Evolutionary conservation across 92 coral and sea anemone species (phyloP).

Genomic region (Hydrozoanthus gracilis): DNA sequence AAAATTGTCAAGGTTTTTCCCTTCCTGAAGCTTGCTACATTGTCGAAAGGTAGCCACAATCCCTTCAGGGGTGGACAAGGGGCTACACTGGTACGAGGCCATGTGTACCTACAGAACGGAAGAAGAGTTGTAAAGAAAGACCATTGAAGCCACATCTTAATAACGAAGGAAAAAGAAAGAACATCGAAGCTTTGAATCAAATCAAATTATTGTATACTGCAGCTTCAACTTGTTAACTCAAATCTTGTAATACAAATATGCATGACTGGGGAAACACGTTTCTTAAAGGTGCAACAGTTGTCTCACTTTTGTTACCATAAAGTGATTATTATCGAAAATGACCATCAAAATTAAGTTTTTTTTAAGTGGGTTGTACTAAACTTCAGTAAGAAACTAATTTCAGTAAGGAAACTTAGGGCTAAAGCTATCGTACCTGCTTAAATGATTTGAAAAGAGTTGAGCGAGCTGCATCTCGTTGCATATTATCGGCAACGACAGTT

Average conservation of each 20-base stretch:
- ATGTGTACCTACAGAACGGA: conserved; percentile 44
- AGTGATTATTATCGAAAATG: background rate
- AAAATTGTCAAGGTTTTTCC: too few species aligned
- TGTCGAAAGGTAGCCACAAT: conserved; percentile 63
- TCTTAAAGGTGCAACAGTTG: too few species aligned
- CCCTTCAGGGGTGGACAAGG: conserved; percentile 10
- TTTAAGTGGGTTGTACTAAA: background rate
- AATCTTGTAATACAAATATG: too few species aligned
- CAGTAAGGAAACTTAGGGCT: background rate
- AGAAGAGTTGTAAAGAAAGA: too few species aligned
- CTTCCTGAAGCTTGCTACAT: conserved; percentile 69
- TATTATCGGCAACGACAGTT: conserved; percentile 77
- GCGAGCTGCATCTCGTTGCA: conserved; percentile 75
- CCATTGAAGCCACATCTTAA: background rate
- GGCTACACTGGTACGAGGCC: conserved; percentile 69
- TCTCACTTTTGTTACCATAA: background rate
- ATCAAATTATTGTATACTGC: too few species aligned
- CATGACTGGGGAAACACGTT: too few species aligned
- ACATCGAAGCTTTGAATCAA: background rate
- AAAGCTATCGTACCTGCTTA: conserved; percentile 57
- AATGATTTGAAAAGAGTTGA: conserved; percentile 68
- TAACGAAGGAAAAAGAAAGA: too few species aligned
- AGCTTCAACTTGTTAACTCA: too few species aligned
- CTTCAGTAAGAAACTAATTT: too few species aligned
- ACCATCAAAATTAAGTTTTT: background rate